phyloP scores from a whole-genome alignment of 1,140 invertebrate species.

The Drosophila takahashii region DNA sequence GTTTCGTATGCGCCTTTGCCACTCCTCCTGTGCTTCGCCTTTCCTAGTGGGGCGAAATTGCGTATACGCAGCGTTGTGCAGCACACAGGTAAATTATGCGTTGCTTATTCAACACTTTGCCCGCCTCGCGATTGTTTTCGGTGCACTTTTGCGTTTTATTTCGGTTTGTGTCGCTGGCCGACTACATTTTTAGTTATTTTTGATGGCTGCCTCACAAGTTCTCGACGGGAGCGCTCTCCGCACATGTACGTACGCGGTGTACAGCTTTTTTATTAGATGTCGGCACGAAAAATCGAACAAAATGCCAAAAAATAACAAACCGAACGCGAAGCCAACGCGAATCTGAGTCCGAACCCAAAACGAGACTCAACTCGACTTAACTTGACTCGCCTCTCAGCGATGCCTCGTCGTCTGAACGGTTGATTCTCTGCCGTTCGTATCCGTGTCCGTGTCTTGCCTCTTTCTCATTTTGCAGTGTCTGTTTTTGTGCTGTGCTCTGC shows the following conservation, averaged over 20 bases:
- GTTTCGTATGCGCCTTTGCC: background rate
- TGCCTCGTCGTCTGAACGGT: slow-evolving; percentile 32
- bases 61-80: slow-evolving; percentile 57
- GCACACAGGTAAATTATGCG: slow-evolving; percentile 20
- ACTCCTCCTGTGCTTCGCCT: slow-evolving; percentile 7
- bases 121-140: slow-evolving; percentile 35
- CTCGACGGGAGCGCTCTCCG: slow-evolving; percentile 37
- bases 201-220: slow-evolving; percentile 33
- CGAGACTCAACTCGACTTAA: slow-evolving; percentile 59
- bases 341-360: slow-evolving; percentile 62
- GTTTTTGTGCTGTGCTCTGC: background rate
- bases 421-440: slow-evolving; percentile 12
- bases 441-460: slow-evolving; percentile 26
- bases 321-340: slow-evolving; percentile 60
- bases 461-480: slow-evolving; percentile 15
- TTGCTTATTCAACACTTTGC: slow-evolving; percentile 50
- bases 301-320: slow-evolving; percentile 81
- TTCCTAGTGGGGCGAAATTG: slow-evolving; percentile 23
- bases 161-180: slow-evolving; percentile 23
- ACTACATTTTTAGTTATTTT: slow-evolving; percentile 57
- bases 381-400: slow-evolving; percentile 38
- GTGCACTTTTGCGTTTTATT: slow-evolving; percentile 59
- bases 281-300: slow-evolving; percentile 78
- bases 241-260: slow-evolving; percentile 46
- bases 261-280: slow-evolving; percentile 78